Evolutionary conservation across 2,888 invertebrate species (phyloP), one percentile per base, ranked within the genome.

Genomic region (Plebejus melissa): DNA sequence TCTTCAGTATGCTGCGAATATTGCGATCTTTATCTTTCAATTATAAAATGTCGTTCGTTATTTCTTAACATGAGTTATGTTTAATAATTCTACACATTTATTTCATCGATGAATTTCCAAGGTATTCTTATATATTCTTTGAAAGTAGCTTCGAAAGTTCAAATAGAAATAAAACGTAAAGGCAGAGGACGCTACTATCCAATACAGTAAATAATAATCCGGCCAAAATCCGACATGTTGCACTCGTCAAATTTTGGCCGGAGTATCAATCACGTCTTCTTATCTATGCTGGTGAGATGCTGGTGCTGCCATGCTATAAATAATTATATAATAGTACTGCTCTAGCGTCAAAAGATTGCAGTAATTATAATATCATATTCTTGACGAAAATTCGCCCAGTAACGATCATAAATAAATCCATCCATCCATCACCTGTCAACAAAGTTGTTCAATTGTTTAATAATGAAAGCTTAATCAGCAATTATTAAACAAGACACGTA

Each of bases 21-120:
- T 71, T 50, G 50, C 28, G 71, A 71, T 71, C 50, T 50, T 65
- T 50, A 71, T 71, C 71, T 71, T 46, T 28, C 46, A 28, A 71
- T 71, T 71, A 71, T 13, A 71, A 71, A 46, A 46, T 46, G 46
- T 71, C 41, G 28, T 50, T 2, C 22, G 71, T 28, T 46, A 22
- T 13, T 32, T 32, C 32, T 32, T 11, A 9, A 1, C 11, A 11
- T 28, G 32, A 65, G 13, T 65, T 65, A 65, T 65, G 36, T 65
- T 36, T 65, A 4, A 36, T 65, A 32, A 65, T 32, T 3, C 32
- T 32, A 60, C 60, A 60, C 60, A 28, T 60, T 60, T 60, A 32
- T 60, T 60, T 36, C 16, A 65, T 36, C 13, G 32, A 65, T 13
- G 13, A 65, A 32, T 4, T 16, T 28, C 2, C 2, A 60, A 60